A percentile compares a stretch with the other conserved stretches of the same genome.
phyloP scores from a whole-genome alignment of 30 jellyfish, hydroid and myxozoan species.

The Pseudorhiza aurosa region DNA sequence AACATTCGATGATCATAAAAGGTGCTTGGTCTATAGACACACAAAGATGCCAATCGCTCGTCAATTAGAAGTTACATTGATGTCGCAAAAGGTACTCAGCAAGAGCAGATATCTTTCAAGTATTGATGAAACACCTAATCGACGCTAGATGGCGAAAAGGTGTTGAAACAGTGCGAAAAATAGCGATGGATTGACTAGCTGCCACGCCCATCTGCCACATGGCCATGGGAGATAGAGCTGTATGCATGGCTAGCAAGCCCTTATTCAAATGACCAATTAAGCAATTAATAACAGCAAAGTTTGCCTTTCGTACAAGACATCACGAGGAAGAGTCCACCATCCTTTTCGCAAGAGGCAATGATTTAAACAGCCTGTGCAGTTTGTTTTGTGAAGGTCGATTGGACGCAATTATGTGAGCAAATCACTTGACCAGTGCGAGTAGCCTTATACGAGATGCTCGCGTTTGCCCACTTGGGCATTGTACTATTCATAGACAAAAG shows the following conservation, averaged over 20 bases:
- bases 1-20: too few relatives aligned
- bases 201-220: conserved; percentile 61
- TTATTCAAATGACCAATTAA: conserved; percentile 28
- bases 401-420: conserved; percentile 48
- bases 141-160: not conserved
- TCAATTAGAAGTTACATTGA: too few relatives aligned
- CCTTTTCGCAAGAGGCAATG: conserved; percentile 35
- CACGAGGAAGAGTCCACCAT: conserved; percentile 63
- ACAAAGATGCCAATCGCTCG: too few relatives aligned
- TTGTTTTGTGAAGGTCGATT: conserved; percentile 46
- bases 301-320: conserved; percentile 29
- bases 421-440: conserved; percentile 66
- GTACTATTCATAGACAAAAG: conserved; percentile 63
- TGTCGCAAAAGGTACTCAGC: too few relatives aligned
- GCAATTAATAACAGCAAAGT: conserved; percentile 51
- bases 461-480: conserved; percentile 63
- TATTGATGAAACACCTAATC: not conserved
- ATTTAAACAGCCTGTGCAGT: conserved; percentile 77
- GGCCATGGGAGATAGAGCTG: not conserved
- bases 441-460: conserved; percentile 42
- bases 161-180: not conserved
- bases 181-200: not conserved
- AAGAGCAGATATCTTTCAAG: not conserved
- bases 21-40: too few relatives aligned
- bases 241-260: not conserved